Evolutionary conservation across 2,797 vertebrate species (phyloP).

Genomic region (Hippocampus kuda): DNA sequence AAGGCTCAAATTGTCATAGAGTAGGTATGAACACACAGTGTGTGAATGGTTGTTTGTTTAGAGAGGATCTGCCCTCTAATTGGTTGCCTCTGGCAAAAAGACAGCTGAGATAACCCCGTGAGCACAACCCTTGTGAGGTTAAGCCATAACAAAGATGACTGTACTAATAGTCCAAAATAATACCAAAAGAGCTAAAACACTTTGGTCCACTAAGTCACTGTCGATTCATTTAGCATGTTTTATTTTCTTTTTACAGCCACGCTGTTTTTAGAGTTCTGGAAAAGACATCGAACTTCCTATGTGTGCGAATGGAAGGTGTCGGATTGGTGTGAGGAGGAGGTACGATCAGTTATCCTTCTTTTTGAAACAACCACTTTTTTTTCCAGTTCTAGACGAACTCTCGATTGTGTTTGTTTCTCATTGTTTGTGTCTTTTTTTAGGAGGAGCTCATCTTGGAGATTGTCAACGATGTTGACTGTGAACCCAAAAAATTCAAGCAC

Average conservation of each 20-base stretch:
- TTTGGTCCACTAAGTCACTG: not conserved
- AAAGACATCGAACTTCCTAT: slow-evolving; percentile 71
- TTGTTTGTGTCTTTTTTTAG: slow-evolving; percentile 47
- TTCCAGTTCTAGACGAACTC: not conserved
- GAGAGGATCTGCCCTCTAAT: not conserved
- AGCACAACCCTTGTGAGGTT: no score
- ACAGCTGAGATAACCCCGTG: no score
- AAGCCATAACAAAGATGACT: no score
- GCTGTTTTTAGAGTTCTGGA: slow-evolving; percentile 92
- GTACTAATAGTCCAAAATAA: no score
- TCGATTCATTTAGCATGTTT: not conserved
- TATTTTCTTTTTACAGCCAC: slow-evolving; percentile 69
- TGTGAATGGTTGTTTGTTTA: not conserved
- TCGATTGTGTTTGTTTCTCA: slow-evolving; percentile 6
- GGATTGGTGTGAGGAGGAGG: slow-evolving; percentile 89
- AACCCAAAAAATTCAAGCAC: slow-evolving; percentile 63
- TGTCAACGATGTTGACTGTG: slow-evolving; percentile 62
- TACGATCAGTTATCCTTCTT: slow-evolving; percentile 38
- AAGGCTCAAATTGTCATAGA: no score
- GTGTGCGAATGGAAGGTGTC: slow-evolving; percentile 80
- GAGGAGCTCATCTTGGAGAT: slow-evolving; percentile 83
- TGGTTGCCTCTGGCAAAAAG: no score
- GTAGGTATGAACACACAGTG: no score
- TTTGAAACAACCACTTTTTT: not conserved
- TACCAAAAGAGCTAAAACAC: no score